Percentiles rank a stretch among this genome's conserved stretches.
These are phyloP conservation scores for Camptogramma bilineatum DNA, from an alignment of 2,888 invertebrate genomes.

Conservation along the genomic window DNA sequence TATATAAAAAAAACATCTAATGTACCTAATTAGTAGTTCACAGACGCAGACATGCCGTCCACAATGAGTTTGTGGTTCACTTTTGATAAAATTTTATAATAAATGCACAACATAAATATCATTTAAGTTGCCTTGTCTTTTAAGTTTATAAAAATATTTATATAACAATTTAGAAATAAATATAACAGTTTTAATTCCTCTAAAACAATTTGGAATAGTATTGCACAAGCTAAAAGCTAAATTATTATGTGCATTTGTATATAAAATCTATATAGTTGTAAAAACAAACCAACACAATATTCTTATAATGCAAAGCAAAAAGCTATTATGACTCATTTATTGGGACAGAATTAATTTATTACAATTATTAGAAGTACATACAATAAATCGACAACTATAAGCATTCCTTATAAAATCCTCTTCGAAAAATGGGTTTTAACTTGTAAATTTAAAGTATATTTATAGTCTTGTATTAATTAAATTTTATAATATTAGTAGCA, in stretches of 20 bases:
- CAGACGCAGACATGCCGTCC: constrained; percentile 77
- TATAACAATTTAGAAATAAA: constrained; percentile 84
- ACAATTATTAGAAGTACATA: constrained; percentile 29
- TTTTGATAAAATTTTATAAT: constrained; percentile 79
- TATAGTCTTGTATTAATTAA: constrained; percentile 40
- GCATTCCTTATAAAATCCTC: constrained; percentile 42
- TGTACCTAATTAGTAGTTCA: constrained; percentile 68
- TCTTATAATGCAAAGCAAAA: constrained; percentile 59
- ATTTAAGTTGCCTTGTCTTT: constrained; percentile 84
- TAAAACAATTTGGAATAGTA: constrained; percentile 82
- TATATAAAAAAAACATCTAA: constrained; percentile 71
- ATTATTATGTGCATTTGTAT: constrained; percentile 76
- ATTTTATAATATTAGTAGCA: constrained; percentile 42
- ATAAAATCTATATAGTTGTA: constrained; percentile 69
- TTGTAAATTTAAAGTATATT: constrained; percentile 36
- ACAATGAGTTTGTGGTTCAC: constrained; percentile 77
- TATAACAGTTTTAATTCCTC: constrained; percentile 71
- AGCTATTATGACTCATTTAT: constrained; percentile 64
- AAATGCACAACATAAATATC: constrained; percentile 85
- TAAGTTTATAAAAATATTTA: constrained; percentile 80
- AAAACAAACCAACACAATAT: constrained; percentile 81
- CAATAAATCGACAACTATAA: constrained; percentile 45
- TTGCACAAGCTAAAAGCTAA: constrained; percentile 84
- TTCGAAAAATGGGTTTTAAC: constrained; percentile 37
- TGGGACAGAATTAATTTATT: constrained; percentile 60